Evolutionary conservation across 2,888 invertebrate genomes (phyloP).

Genomic region (Drosophila atripex): DNA sequence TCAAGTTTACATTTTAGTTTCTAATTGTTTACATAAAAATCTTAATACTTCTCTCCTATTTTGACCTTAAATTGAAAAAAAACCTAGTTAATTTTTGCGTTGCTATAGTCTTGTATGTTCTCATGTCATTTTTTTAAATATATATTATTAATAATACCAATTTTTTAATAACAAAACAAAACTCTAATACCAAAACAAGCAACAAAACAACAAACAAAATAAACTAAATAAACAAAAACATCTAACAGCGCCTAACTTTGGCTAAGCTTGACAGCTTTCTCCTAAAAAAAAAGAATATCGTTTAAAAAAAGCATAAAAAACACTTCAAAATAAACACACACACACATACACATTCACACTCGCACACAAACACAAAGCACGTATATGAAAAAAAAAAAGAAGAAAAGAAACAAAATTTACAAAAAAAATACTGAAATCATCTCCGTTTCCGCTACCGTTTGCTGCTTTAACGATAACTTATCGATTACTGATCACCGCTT

Average conservation of each 20-base stretch:
- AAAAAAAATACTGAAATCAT: constrained; percentile 8
- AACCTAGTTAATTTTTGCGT: constrained; percentile 8
- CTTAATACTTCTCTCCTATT: background rate
- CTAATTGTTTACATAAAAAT: too few relatives aligned
- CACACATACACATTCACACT: constrained; percentile 31
- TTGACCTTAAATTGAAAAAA: constrained; percentile 4
- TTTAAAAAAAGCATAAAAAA: constrained; percentile 8
- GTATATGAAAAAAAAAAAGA: constrained; percentile 3
- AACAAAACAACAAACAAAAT: constrained; percentile 27
- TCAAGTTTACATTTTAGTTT: too few relatives aligned
- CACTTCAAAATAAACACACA: constrained; percentile 32
- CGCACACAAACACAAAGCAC: constrained; percentile 25
- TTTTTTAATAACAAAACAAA: constrained; percentile 23
- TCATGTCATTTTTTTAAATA: constrained; percentile 6
- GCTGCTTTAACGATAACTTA: constrained; percentile 33
- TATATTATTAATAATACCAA: constrained; percentile 3
- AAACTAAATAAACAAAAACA: constrained; percentile 35
- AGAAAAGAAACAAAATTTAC: constrained; percentile 4
- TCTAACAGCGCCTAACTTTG: constrained; percentile 56
- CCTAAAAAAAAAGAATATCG: background rate
- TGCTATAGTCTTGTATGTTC: constrained; percentile 17
- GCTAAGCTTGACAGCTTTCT: constrained; percentile 58
- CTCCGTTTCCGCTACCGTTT: constrained; percentile 31
- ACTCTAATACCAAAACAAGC: constrained; percentile 10
- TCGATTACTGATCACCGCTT: constrained; percentile 40